Base-by-base conservation (phyloP, 2,797 vertebrate genomes). In the Notolepis coatsorum region DNA sequence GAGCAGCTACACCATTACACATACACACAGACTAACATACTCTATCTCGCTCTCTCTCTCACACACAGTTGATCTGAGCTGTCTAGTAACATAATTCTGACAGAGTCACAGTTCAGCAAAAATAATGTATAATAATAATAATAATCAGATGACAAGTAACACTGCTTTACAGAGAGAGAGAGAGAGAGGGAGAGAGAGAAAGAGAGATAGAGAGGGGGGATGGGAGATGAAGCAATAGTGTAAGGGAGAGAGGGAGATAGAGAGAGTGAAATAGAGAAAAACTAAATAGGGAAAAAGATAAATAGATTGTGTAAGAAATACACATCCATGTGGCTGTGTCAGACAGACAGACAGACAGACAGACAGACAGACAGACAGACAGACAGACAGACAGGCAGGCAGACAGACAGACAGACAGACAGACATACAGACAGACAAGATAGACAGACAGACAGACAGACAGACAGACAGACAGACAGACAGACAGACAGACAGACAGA, bases 111-210 rank as follows among this genome's bases (percentile, higher is more conserved):
- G 77, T 80, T 84, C 79, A 78, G 59, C 45, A 12, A 67, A 65
- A 73, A 48, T 67, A 60, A 56, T 55, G 50, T 82, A 72, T 82
- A 85, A 77, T 77, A 81, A 83, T 83, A 85, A 62, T 81, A n/a
- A n/a, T 48, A 56, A 70, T 57, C 3, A 28, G 64, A 58, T 80
- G 71, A 76, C 66, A 82, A 75, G 77, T 68, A 42, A 17, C 7
- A 17, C 39, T 42, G 15, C 39, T 17, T 42, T 68, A 45, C 48
- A 67, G 59, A 73, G 65, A 69, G 42, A 66, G 54, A 5, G 7
- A 35, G 30, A 9, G 49, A 55, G 18, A 21, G 23, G 67, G 15
- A 51, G 38, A 75, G 41, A 53, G 15, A 51, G 55, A 65, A 45
- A 28, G 10, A 28, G n/a, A 49, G 28, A 23, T 35, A 67, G 47